phyloP scores from a whole-genome alignment of 2,113 vertebrate species.

The Aleadryas rufinucha region DNA sequence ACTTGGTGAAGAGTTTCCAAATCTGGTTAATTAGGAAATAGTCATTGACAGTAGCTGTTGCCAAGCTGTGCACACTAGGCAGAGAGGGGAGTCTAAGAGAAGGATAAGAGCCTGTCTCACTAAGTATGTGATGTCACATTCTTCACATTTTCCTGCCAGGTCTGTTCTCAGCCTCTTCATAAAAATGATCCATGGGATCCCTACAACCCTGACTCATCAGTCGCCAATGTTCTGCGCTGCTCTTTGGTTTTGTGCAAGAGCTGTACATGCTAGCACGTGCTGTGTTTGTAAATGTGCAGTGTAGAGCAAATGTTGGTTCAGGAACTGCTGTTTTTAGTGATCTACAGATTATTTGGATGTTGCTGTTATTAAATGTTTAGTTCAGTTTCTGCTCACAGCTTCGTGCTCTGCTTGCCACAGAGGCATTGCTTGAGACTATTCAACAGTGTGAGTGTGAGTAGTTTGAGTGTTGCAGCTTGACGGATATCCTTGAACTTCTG shows the following conservation, averaged over 20 bases:
- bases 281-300: neutral
- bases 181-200: neutral
- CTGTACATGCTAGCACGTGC: neutral
- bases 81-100: neutral
- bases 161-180: neutral
- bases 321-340: neutral
- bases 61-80: neutral
- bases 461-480: neutral
- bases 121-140: neutral
- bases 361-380: neutral
- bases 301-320: neutral
- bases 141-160: neutral
- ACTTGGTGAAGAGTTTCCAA: neutral
- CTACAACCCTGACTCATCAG: neutral
- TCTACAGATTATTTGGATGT: neutral
- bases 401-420: neutral
- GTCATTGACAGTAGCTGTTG: neutral
- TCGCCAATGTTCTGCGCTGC: accelerated
- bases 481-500: neutral
- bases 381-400: neutral
- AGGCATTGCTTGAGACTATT: neutral
- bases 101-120: neutral
- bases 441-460: neutral
- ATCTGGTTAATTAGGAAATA: neutral
- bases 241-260: neutral